Base-by-base conservation (phyloP, 2,113 vertebrate species). In the Coracopsis vasa region DNA sequence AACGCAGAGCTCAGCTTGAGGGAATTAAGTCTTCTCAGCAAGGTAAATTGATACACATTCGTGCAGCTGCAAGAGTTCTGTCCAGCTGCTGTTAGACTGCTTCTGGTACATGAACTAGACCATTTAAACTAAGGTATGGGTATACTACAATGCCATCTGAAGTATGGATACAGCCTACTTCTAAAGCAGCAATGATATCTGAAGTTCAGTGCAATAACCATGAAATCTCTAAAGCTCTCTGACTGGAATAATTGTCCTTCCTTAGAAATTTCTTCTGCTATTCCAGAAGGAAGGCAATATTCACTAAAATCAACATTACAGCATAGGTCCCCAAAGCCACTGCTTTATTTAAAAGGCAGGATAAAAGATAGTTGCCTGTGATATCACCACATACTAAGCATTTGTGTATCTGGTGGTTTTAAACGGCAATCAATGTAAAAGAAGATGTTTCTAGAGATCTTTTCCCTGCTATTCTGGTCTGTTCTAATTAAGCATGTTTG, bases 401-500 rank as follows among this genome's bases (percentile, higher is more conserved):
- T 51, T 88, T 61, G 12, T 80, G 6, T 72, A 41, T 89, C 37
- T 87, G 48, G 16, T 54, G 83, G 16, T 60, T 92, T 69, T 77
- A 90, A 95, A 33, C 77, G 35, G 20, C 33, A 90, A 42, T 62
- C 37, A 56, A 10, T 50, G 28, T 50, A 82, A 96, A 90, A 80
- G 17, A 35, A 85, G 65, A 51, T 4, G 0, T 44, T 83, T 86
- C 64, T 37, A 39, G 35, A 86, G 78, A 54, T 64, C 80, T 93
- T 92, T 37, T 33, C 3, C 71, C 50, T 86, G 53, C 50, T 88
- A 35, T 54, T 94, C 54, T 93, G 66, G 17, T 13, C 54, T 74
- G 20, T 56, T 93, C 39, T 86, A 88, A 80, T 90, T 92, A 96
- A 95, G 42, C 13, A 15, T 53, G 45, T 70, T 96, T 92, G 60